Conservation (phyloP, 1,140 invertebrate genomes). For the Rhizoglyphus robini region DNA sequence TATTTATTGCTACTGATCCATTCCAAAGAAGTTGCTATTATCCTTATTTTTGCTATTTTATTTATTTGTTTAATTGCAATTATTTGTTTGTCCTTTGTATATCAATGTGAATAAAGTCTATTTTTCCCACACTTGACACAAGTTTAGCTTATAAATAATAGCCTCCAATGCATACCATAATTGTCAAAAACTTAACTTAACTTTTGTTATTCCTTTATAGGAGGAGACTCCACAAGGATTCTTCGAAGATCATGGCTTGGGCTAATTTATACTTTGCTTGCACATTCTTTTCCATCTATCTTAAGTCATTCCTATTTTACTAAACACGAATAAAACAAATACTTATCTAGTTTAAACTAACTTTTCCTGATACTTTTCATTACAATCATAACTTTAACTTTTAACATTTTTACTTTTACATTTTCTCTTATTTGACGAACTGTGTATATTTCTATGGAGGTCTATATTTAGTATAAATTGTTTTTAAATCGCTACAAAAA, state of each 20-base stretch:
- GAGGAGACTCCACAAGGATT: slow-evolving; percentile 97
- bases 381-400: too few relatives aligned
- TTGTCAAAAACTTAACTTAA: background rate
- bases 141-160: background rate
- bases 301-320: too few relatives aligned
- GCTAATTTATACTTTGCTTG: slow-evolving; percentile 42
- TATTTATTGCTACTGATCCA: background rate
- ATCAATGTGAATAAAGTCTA: background rate
- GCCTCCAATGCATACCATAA: background rate
- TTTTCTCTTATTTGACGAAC: too few relatives aligned
- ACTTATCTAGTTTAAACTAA: too few relatives aligned
- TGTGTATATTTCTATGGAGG: too few relatives aligned
- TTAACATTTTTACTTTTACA: too few relatives aligned
- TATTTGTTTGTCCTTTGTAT: background rate
- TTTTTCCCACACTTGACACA: background rate
- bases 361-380: too few relatives aligned
- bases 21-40: slow-evolving; percentile 3
- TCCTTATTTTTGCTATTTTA: background rate
- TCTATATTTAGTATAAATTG: too few relatives aligned
- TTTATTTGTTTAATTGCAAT: background rate
- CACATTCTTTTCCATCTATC: background rate
- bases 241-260: slow-evolving; percentile 94
- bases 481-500: too few relatives aligned
- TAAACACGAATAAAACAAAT: too few relatives aligned
- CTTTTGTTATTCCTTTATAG: slow-evolving; percentile 49